These are phyloP conservation scores for Polydesmus complanatus DNA, from an alignment of 2,888 invertebrate species.

Conservation along the genomic window DNA sequence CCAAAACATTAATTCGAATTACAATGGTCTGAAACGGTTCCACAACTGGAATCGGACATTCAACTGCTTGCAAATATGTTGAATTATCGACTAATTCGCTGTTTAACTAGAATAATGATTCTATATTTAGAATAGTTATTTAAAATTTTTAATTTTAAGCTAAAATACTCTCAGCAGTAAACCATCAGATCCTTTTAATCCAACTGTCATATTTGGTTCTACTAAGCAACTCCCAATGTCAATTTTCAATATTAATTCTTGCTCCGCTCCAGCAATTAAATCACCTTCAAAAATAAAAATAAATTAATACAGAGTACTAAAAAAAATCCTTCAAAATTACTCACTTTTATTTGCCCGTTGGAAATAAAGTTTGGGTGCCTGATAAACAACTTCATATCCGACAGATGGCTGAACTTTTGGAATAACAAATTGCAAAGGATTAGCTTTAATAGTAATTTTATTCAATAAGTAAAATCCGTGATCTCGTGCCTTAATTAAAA, in stretches of 20 bases:
- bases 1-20: constrained; percentile 51
- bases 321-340: background rate
- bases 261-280: constrained; percentile 65
- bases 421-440: constrained; percentile 14
- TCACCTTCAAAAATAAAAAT: constrained; percentile 38
- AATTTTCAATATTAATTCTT: constrained; percentile 57
- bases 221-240: constrained; percentile 64
- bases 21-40: constrained; percentile 50
- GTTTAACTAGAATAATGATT: constrained; percentile 23
- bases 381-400: constrained; percentile 36
- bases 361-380: constrained; percentile 43
- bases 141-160: background rate
- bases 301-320: background rate
- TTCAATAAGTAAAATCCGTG: constrained; percentile 10
- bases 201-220: constrained; percentile 46
- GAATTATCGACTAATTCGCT: constrained; percentile 12
- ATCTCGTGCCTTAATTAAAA: constrained; percentile 10
- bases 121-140: constrained; percentile 23
- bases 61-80: constrained; percentile 38
- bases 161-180: constrained; percentile 41
- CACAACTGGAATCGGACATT: constrained; percentile 43
- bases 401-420: constrained; percentile 3
- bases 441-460: constrained; percentile 11
- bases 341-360: constrained; percentile 37
- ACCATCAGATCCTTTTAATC: constrained; percentile 53